A percentile compares a stretch with the other conserved stretches of the same genome.
Conservation (phyloP, 2,888 invertebrate species). For the Nipponacmea schrenckii region DNA sequence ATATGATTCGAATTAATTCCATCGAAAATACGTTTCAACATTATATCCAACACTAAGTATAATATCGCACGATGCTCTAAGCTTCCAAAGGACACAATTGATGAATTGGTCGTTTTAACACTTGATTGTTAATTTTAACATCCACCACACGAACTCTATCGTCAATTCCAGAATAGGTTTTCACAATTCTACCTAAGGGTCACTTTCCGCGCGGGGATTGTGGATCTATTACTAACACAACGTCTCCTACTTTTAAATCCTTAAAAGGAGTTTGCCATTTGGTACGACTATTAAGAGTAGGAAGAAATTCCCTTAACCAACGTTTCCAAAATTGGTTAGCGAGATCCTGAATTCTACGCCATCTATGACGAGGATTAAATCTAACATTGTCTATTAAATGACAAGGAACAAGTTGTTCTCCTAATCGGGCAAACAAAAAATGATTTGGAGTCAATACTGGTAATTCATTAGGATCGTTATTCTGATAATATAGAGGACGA, state of each 20-base stretch:
- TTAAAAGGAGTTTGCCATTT: neutral
- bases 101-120: neutral
- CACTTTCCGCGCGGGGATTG: conserved; percentile 2
- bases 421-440: too few species aligned
- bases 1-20: too few species aligned
- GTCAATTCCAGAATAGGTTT: conserved; percentile 10
- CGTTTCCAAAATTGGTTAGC: neutral
- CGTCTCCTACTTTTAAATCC: conserved; percentile 7
- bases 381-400: neutral
- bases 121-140: neutral
- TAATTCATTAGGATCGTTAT: too few species aligned
- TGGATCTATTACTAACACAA: neutral
- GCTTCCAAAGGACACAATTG: conserved; percentile 10
- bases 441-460: too few species aligned
- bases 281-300: neutral
- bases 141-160: conserved; percentile 3
- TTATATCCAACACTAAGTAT: too few species aligned
- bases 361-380: conserved; percentile 21
- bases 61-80: neutral
- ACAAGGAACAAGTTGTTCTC: too few species aligned
- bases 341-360: conserved; percentile 13
- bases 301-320: too few species aligned
- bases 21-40: too few species aligned
- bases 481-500: conserved; percentile 29
- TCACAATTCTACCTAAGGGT: neutral